phyloP scores from a whole-genome alignment of 1,140 invertebrate species.

The Sinonovacula constricta region DNA sequence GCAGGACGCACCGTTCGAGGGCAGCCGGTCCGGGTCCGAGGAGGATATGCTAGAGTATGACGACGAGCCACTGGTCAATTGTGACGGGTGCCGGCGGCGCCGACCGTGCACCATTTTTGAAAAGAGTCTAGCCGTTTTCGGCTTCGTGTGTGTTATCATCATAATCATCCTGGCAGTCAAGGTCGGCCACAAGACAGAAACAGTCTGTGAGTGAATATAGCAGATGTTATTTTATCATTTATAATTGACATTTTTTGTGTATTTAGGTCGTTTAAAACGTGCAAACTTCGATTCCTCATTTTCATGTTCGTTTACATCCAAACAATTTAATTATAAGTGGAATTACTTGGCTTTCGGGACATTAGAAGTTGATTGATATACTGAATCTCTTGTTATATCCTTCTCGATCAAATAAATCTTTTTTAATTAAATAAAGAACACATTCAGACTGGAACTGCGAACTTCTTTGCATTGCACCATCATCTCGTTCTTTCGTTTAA shows the following conservation, averaged over 20 bases:
- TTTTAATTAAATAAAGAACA: too few relatives aligned
- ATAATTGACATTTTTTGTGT: not conserved
- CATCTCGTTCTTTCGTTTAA: too few relatives aligned
- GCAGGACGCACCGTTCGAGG: slow-evolving; percentile 42
- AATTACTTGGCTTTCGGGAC: too few relatives aligned
- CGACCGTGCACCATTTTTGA: slow-evolving; percentile 20
- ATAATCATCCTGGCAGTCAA: slow-evolving; percentile 31
- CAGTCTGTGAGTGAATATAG: too few relatives aligned
- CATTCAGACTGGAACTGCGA: too few relatives aligned
- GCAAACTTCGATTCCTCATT: not conserved
- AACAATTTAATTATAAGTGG: too few relatives aligned
- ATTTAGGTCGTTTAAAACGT: not conserved
- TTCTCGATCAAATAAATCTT: too few relatives aligned
- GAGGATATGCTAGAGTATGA: slow-evolving; percentile 49
- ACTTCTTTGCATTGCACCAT: too few relatives aligned
- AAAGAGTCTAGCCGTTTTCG: slow-evolving; percentile 21
- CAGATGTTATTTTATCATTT: not conserved
- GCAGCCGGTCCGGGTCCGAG: slow-evolving; percentile 39
- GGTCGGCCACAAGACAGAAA: slow-evolving; percentile 25
- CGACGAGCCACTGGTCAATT: slow-evolving; percentile 38
- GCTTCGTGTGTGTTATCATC: slow-evolving; percentile 19
- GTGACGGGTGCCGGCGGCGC: slow-evolving; percentile 21
- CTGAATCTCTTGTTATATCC: too few relatives aligned
- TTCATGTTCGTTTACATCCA: too few relatives aligned
- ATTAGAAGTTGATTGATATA: too few relatives aligned